phyloP scores from a whole-genome alignment of 2,888 invertebrate genomes.

The Tenodera sinensis region DNA sequence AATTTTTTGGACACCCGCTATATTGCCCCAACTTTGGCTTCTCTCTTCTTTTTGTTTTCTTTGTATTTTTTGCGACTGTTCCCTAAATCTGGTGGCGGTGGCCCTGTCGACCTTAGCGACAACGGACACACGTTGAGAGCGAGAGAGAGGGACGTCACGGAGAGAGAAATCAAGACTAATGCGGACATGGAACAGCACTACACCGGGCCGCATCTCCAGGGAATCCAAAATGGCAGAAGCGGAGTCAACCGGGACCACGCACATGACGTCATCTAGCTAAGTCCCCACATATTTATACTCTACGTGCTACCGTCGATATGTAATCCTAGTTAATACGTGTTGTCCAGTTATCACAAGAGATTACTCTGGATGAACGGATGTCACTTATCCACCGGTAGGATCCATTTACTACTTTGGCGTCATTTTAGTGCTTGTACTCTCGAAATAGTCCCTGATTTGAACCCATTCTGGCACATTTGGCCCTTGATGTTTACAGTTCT shows the following conservation, averaged over 20 bases:
- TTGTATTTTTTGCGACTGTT: background rate
- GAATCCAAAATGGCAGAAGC: slow-evolving; percentile 43
- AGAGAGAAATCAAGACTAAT: slow-evolving; percentile 62
- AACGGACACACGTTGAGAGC: background rate
- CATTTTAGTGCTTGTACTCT: too few relatives aligned
- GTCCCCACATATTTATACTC: background rate
- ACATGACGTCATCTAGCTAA: background rate
- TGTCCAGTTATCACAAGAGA: background rate
- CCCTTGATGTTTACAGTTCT: too few relatives aligned
- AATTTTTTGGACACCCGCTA: background rate
- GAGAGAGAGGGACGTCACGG: background rate
- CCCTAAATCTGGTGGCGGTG: background rate
- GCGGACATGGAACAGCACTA: slow-evolving; percentile 62
- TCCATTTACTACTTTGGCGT: background rate
- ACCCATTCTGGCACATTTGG: too few relatives aligned
- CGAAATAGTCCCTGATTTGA: too few relatives aligned
- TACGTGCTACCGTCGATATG: background rate
- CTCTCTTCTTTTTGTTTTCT: background rate
- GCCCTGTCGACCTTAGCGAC: background rate
- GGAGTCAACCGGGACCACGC: background rate
- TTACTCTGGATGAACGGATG: background rate
- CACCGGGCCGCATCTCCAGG: slow-evolving; percentile 46
- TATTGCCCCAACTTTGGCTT: background rate
- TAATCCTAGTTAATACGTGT: background rate
- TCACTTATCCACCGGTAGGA: background rate